Evolutionary conservation across 2,113 vertebrate species (phyloP).

Genomic region (Caloenas nicobarica): DNA sequence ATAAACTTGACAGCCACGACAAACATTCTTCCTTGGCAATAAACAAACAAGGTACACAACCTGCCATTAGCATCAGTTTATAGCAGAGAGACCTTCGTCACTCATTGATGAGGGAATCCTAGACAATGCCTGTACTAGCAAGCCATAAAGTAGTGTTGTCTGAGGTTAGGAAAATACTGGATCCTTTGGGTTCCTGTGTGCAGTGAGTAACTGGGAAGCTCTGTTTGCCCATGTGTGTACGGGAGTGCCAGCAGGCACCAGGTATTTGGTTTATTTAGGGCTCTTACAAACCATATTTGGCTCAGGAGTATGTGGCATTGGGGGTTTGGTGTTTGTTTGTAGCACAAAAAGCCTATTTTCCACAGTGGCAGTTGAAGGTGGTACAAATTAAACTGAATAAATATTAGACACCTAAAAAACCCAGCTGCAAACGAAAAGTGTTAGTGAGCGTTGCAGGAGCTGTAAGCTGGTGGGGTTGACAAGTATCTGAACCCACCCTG

Average conservation of each 20-base stretch:
- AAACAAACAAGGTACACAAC: constrained; percentile 62
- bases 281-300: constrained; percentile 8
- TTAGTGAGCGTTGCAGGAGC: neutral
- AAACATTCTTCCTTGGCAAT: constrained; percentile 64
- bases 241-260: neutral
- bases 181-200: neutral
- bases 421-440: neutral
- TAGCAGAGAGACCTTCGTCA: constrained; percentile 42
- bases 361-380: neutral
- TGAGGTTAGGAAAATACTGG: neutral
- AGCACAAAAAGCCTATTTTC: neutral
- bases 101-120: constrained; percentile 27
- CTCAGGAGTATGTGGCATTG: neutral
- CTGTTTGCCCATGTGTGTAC: neutral
- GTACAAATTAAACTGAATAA: neutral
- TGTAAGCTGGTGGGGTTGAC: neutral
- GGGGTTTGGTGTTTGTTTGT: constrained; percentile 9
- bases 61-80: constrained; percentile 48
- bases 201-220: constrained; percentile 16
- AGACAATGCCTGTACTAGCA: neutral
- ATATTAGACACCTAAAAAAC: neutral
- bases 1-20: constrained; percentile 64
- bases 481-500: neutral
- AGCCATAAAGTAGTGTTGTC: neutral
- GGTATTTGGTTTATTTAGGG: neutral